Evolutionary conservation across 2,888 invertebrate species (phyloP), one percentile per base, ranked within the genome.

Genomic region (Lithodes maja): DNA sequence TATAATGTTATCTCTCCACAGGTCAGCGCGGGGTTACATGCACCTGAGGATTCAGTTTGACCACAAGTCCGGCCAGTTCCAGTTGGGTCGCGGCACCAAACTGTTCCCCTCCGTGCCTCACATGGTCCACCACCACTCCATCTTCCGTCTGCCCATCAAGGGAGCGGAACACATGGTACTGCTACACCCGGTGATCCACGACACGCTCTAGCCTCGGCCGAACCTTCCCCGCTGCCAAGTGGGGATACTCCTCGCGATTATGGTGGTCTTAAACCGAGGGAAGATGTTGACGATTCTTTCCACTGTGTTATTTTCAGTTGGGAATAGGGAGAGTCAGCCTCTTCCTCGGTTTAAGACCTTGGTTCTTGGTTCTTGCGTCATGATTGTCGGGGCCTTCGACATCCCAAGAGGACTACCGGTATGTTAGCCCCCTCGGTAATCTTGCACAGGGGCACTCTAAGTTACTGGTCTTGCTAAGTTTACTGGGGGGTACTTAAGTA

Each of bases 131-230:
- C 98, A 98, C 94, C 99, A 98, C 94, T 97, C 98, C 92, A 95
- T 97, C 85, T 98, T 98, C 94, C 96, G 98, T 93, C 95, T 99
- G 92, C 99, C 99, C 82, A 98, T 99, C 87, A 95, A 98, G 92
- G 98, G 99, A 86, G 98, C 98, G 50, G 98, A 98, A 94, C 98
- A 99, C 94, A 98, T 99, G 97, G 97, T 98, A 93, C 95, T 99
- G 92, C 95, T 98, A 92, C 97, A 98, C 94, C 99, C 99, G 83
- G 96, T 99, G 52, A 85, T 88, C 69, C 90, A 90, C 74, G 92
- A 92, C 50, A 91, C 90, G 33, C 90, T 91, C 50, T 91, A 91
- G 91, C 71, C 71, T 71, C 17, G 71, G 71, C 17, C 17, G 2
- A n/a, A 3, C 12, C 33, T 33, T 33, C 33, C 33, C 33, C 33